Evolutionary conservation across 2,797 vertebrate species (phyloP), one percentile per base, ranked within the genome.

Genomic region (Glossophaga mutica): DNA sequence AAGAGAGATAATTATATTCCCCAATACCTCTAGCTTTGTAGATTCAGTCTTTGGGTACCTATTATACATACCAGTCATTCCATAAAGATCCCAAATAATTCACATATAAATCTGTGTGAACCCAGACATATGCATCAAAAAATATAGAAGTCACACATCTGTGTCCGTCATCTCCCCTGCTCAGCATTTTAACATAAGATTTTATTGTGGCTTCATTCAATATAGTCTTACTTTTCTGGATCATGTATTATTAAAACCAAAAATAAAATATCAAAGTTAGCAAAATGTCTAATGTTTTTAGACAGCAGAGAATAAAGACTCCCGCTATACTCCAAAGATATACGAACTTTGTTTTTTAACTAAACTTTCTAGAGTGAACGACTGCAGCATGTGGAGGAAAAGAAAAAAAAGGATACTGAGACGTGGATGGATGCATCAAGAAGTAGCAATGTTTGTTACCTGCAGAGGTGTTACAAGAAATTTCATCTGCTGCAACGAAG

Each of bases 401-500:
- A 84, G 44, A 76, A 76, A 90, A 87, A 90, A 87, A 98, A 98
- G 98, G 98, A 99, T 98, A 98, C 97, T 98, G 98, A 98, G 98
- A 98, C 97, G 98, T 98, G 98, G 98, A 98, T 98, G 98, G 98
- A 98, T 98, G 98, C 99, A 98, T 99, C 98, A 98, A 98, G 98
- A 98, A 99, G 99, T 99, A 99, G 98, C 99, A 99, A 99, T 99
- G 99, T 98, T 99, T 99, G 98, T 99, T 99, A 99, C 99, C 99
- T 99, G 99, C 99, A 99, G 99, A 99, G 99, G 99, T 99, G 99
- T 99, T 99, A 99, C 99, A 99, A 99, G 99, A 99, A 99, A 99
- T 99, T 99, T 99, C 99, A 99, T 99, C 99, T 99, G 99, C 99
- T 99, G 99, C 99, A 99, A 99, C 99, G 99, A 99, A 99, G 99